Evolutionary conservation across 2,888 invertebrate genomes (phyloP), one percentile per base, ranked within the genome.

Genomic region (Drosophila parthenogenetica): DNA sequence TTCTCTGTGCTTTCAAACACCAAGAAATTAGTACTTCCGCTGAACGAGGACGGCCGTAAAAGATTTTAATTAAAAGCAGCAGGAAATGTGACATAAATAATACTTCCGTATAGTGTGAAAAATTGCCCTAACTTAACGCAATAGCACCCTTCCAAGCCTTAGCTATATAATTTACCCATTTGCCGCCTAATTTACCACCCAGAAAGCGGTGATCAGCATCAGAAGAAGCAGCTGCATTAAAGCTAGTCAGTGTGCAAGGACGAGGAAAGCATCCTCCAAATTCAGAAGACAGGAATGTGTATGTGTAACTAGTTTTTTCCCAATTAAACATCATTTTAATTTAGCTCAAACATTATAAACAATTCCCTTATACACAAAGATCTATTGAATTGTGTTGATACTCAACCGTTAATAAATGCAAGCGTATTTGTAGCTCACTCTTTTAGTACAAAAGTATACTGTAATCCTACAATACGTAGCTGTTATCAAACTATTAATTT

Each of bases 31-130:
- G 81, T 79, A 86, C 83, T 79, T 88, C 89, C 89, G 86, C 63
- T 69, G 62, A 69, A 46, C 61, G 57, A 48, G 71, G 68, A 61
- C 58, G 63, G 22, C 55, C 69, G 57, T 65, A 65, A 69, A 88
- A 88, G 83, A 87, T 87, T 85, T 85, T 89, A 85, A 85, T 85
- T 85, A 87, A 87, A 85, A 87, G 84, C 84, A 87, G 84, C 84
- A 77, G 89, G 89, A 85, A 89, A 87, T 85, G 85, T 89, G 85
- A 83, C 89, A 87, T 77, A 85, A 89, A 89, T 89, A 89, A 84
- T 79, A 85, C 87, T 87, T 89, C 85, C 89, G 85, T 79, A 75
- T 81, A 87, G 79, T 85, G 87, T 85, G 87, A 89, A 84, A 84
- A 84, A 83, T 84, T 74, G 68, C 60, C 68, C 64, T 51, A 48